Percentiles rank a stretch among this genome's conserved stretches.
These are phyloP conservation scores for Nomada goodeniana DNA, from an alignment of 2,888 invertebrate species.

Conservation along the genomic window DNA sequence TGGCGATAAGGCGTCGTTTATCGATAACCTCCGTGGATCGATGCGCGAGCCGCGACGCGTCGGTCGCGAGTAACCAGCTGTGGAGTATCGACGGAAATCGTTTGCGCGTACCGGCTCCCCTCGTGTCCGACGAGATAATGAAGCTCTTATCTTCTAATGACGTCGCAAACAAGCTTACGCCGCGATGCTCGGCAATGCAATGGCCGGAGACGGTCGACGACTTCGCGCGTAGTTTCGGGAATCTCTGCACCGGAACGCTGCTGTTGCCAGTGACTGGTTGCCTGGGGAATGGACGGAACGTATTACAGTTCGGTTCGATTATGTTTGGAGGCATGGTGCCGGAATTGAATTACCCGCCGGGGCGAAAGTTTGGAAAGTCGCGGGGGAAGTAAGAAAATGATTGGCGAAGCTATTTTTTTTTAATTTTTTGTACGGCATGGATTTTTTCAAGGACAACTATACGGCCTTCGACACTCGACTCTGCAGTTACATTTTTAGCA, in stretches of 20 bases:
- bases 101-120: slow-evolving; percentile 38
- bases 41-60: slow-evolving; percentile 33
- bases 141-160: slow-evolving; percentile 54
- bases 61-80: slow-evolving; percentile 22
- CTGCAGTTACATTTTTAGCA: no score
- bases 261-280: no score
- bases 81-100: slow-evolving; percentile 39
- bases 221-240: slow-evolving; percentile 39
- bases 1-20: slow-evolving; percentile 19
- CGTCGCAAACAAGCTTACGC: slow-evolving; percentile 67
- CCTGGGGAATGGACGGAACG: no score
- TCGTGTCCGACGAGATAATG: slow-evolving; percentile 57
- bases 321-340: background rate
- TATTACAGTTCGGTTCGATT: background rate
- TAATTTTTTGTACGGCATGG: no score
- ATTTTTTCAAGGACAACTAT: no score
- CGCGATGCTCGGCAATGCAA: slow-evolving; percentile 39
- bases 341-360: background rate
- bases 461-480: no score
- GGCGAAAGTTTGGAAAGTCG: background rate
- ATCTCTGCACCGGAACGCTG: background rate
- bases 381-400: no score
- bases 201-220: slow-evolving; percentile 22
- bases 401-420: no score
- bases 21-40: slow-evolving; percentile 8